Conservation (phyloP, 2,888 invertebrate species). For the Nephrocerus scutellatus region DNA sequence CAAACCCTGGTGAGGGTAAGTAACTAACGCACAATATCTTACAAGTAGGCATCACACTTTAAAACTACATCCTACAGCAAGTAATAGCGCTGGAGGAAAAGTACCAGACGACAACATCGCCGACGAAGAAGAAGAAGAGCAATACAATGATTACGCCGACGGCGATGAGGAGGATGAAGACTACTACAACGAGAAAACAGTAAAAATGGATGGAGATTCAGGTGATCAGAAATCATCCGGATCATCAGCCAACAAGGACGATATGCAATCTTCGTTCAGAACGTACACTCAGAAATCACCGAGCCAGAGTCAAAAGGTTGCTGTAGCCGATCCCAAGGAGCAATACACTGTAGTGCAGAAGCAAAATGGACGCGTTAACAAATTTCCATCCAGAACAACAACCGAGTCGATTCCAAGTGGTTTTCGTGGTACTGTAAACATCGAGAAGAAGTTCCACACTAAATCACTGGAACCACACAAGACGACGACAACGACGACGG, state of each 20-base stretch:
- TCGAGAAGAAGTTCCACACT: slow-evolving; percentile 45
- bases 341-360: slow-evolving; percentile 40
- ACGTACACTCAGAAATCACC: slow-evolving; percentile 37
- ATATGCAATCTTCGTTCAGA: slow-evolving; percentile 19
- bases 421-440: slow-evolving; percentile 45
- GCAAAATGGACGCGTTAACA: slow-evolving; percentile 40
- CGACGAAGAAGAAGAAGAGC: slow-evolving; percentile 55
- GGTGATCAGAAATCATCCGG: slow-evolving; percentile 22
- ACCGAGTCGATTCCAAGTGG: slow-evolving; percentile 44
- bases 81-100: slow-evolving; percentile 42
- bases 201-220: slow-evolving; percentile 31
- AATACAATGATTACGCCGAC: slow-evolving; percentile 40
- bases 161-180: slow-evolving; percentile 59
- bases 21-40: background rate
- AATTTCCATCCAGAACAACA: slow-evolving; percentile 32
- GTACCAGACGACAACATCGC: no score
- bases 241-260: slow-evolving; percentile 29
- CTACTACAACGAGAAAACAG: slow-evolving; percentile 51
- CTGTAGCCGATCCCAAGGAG: slow-evolving; percentile 30
- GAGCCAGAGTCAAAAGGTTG: slow-evolving; percentile 38
- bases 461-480: slow-evolving; percentile 38
- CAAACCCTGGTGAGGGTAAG: slow-evolving; percentile 20
- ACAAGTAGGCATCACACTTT: background rate
- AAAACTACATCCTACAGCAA: slow-evolving; percentile 8
- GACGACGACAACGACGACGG: slow-evolving; percentile 26